Percentiles rank a stretch among this genome's conserved stretches.
These are phyloP conservation scores for Halesus radiatus DNA, from an alignment of 1,140 invertebrate genomes.

Conservation along the genomic window DNA sequence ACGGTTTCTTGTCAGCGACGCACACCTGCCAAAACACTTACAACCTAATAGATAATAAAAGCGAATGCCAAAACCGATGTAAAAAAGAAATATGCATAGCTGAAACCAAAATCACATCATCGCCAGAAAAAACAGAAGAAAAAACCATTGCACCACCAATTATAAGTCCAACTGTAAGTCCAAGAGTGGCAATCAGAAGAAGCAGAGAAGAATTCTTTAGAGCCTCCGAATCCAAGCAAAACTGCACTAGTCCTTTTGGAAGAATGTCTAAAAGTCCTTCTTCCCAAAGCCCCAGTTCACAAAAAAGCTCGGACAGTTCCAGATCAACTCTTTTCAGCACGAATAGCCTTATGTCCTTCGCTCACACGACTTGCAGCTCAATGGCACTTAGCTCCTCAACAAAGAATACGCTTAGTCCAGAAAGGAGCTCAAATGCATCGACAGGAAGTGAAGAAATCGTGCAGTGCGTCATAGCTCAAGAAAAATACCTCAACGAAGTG, in stretches of 20 bases:
- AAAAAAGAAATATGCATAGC: conserved; percentile 43
- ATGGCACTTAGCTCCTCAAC: conserved; percentile 70
- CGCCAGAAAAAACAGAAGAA: conserved; percentile 42
- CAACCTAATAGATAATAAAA: conserved; percentile 7
- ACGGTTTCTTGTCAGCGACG: conserved; percentile 24
- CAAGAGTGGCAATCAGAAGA: conserved; percentile 43
- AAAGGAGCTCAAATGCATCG: conserved; percentile 65
- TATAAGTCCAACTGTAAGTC: conserved; percentile 26
- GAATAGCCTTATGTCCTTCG: conserved; percentile 67
- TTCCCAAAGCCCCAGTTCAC: conserved; percentile 49
- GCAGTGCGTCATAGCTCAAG: conserved; percentile 70
- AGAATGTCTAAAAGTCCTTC: conserved; percentile 50
- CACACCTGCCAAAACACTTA: conserved; percentile 47
- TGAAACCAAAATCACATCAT: conserved; percentile 44
- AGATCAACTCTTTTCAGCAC: conserved; percentile 60
- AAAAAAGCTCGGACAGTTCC: conserved; percentile 51
- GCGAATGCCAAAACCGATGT: conserved; percentile 45
- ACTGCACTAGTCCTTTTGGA: conserved; percentile 46
- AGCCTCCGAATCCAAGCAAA: conserved; percentile 39
- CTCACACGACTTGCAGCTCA: conserved; percentile 69
- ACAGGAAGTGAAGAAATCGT: conserved; percentile 58
- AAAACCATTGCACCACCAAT: conserved; percentile 13
- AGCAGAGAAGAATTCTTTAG: conserved; percentile 57
- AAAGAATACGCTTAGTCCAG: conserved; percentile 65
- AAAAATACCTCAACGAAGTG: conserved; percentile 69